Conservation (phyloP, 2,113 vertebrate genomes). For the Lamprotornis superbus region DNA sequence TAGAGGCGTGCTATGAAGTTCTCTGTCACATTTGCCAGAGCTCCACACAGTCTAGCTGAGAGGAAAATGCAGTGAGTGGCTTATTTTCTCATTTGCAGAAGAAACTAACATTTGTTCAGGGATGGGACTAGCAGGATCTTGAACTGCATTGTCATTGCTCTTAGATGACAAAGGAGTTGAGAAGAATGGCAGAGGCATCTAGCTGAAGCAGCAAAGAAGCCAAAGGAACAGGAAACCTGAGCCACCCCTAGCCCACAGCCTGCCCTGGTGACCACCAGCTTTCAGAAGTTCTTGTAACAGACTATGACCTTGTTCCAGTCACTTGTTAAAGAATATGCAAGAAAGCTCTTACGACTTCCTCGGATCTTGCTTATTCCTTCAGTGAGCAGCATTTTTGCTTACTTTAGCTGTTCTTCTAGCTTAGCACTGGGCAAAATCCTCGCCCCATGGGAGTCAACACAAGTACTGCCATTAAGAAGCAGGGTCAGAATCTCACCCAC, state of each 20-base stretch:
- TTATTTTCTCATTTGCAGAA: background rate
- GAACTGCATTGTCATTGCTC: background rate
- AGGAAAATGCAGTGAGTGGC: background rate
- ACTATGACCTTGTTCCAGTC: background rate
- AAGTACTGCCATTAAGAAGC: background rate
- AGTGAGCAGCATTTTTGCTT: constrained; percentile 1
- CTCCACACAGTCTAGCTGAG: background rate
- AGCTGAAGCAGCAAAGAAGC: background rate
- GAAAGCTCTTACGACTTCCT: background rate
- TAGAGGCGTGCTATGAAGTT: background rate
- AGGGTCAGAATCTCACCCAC: background rate
- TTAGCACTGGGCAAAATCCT: background rate
- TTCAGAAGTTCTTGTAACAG: background rate
- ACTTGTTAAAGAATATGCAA: background rate
- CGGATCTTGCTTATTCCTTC: background rate
- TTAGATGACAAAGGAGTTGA: background rate
- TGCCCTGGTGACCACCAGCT: background rate
- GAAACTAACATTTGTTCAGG: background rate
- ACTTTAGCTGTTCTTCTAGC: background rate
- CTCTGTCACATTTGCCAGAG: background rate
- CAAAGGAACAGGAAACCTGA: background rate
- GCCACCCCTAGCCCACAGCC: background rate
- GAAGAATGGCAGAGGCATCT: background rate
- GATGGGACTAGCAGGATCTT: background rate
- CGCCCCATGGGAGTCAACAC: accelerated